phyloP scores from a whole-genome alignment of 2,797 vertebrate genomes.

The Malurus leucopterus region DNA sequence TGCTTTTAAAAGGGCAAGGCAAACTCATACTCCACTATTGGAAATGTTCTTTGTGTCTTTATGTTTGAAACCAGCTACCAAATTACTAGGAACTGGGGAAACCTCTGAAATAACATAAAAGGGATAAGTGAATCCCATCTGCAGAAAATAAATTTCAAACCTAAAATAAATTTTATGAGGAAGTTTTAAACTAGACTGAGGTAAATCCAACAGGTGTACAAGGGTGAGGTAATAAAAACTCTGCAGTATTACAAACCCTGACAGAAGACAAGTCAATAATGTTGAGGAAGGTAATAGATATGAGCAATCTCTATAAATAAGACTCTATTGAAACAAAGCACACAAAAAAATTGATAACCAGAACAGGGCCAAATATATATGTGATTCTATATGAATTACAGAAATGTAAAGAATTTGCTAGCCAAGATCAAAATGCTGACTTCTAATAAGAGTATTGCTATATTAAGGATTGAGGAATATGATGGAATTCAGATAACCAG shows the following conservation, averaged over 20 bases:
- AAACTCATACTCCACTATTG: accelerated
- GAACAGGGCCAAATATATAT: not conserved
- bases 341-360: not conserved
- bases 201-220: not conserved
- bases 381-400: not conserved
- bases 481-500: not conserved
- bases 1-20: not conserved
- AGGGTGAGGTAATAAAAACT: not conserved
- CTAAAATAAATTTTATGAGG: not conserved
- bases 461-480: not conserved
- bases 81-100: not conserved
- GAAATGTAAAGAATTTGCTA: not conserved
- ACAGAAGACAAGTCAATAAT: not conserved
- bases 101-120: not conserved
- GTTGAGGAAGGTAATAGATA: not conserved
- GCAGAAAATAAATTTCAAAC: not conserved
- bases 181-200: not conserved
- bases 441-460: not conserved
- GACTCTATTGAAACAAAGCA: not conserved
- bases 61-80: not conserved
- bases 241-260: not conserved
- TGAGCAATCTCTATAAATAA: not conserved
- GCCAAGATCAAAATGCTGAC: not conserved
- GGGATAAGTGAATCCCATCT: not conserved
- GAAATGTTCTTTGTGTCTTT: not conserved